A percentile compares a stretch with the other conserved stretches of the same genome.
These are phyloP conservation scores for Charanyca ferruginea DNA, from an alignment of 2,888 invertebrate genomes.

Conservation along the genomic window DNA sequence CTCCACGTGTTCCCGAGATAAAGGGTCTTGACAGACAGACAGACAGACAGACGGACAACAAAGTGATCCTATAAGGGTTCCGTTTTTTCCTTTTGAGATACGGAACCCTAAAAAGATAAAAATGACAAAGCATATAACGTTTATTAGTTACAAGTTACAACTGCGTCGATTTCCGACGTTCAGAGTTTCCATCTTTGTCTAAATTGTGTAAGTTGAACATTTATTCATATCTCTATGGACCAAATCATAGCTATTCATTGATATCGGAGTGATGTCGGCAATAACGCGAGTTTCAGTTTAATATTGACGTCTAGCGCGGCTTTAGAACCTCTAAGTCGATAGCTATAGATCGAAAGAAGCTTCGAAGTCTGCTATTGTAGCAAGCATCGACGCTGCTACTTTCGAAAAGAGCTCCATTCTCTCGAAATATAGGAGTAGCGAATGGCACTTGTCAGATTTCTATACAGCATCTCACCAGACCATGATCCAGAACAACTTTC, in stretches of 20 bases:
- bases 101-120: too few species aligned
- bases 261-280: slow-evolving; percentile 64
- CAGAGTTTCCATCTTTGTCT: slow-evolving; percentile 9
- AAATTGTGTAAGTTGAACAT: slow-evolving; percentile 43
- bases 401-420: slow-evolving; percentile 53
- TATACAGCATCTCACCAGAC: too few species aligned
- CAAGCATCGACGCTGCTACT: slow-evolving; percentile 48
- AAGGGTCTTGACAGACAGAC: too few species aligned
- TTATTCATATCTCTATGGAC: slow-evolving; percentile 65
- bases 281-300: slow-evolving; percentile 72
- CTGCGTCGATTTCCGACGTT: background rate
- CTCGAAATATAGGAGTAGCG: slow-evolving; percentile 47
- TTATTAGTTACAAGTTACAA: slow-evolving; percentile 13
- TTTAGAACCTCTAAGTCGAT: slow-evolving; percentile 60
- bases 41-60: too few species aligned
- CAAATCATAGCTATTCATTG: slow-evolving; percentile 68
- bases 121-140: slow-evolving; percentile 1
- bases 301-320: slow-evolving; percentile 69
- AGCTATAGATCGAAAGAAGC: slow-evolving; percentile 60
- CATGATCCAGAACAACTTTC: too few species aligned
- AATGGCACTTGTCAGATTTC: slow-evolving; percentile 31
- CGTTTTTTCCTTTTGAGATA: too few species aligned
- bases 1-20: too few species aligned
- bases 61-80: too few species aligned
- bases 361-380: slow-evolving; percentile 37